Percentiles rank a stretch among this genome's conserved stretches.
These are phyloP conservation scores for Peromyscus californicus DNA, from an alignment of 2,113 vertebrate genomes.

Conservation along the genomic window DNA sequence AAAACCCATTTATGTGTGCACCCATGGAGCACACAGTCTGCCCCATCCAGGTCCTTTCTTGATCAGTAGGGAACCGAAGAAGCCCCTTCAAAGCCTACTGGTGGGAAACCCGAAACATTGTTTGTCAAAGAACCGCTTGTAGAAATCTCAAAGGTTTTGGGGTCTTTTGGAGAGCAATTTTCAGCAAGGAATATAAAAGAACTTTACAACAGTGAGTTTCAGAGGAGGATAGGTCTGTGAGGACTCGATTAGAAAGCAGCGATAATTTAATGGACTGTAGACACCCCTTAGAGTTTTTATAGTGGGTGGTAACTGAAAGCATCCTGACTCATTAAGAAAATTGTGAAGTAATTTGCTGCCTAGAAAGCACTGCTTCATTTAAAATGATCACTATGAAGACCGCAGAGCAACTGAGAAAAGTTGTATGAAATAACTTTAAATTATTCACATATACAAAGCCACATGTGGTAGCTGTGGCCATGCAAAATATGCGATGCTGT, in stretches of 20 bases:
- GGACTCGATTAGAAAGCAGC: background rate
- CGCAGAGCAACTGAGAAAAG: background rate
- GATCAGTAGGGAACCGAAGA: background rate
- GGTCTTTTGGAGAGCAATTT: slow-evolving; percentile 13
- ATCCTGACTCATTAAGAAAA: background rate
- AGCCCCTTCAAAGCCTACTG: background rate
- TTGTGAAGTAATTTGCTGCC: background rate
- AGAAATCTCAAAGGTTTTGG: background rate
- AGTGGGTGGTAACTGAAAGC: background rate
- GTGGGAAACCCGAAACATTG: background rate
- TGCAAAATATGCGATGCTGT: background rate
- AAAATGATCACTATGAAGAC: slow-evolving; percentile 6
- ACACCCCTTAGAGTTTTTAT: background rate
- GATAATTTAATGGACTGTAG: slow-evolving; percentile 10
- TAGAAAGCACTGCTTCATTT: slow-evolving; percentile 6
- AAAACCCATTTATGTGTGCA: background rate
- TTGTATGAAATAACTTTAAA: background rate
- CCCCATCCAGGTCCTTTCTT: background rate
- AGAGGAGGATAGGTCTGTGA: slow-evolving; percentile 4
- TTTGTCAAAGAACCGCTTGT: background rate
- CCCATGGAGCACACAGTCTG: background rate
- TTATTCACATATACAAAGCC: background rate
- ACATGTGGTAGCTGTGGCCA: background rate
- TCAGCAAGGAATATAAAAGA: slow-evolving; percentile 18
- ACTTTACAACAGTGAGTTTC: slow-evolving; percentile 1